These are phyloP conservation scores for Malurus alboscapulatus DNA, from an alignment of 2,113 vertebrate genomes.

Conservation along the genomic window DNA sequence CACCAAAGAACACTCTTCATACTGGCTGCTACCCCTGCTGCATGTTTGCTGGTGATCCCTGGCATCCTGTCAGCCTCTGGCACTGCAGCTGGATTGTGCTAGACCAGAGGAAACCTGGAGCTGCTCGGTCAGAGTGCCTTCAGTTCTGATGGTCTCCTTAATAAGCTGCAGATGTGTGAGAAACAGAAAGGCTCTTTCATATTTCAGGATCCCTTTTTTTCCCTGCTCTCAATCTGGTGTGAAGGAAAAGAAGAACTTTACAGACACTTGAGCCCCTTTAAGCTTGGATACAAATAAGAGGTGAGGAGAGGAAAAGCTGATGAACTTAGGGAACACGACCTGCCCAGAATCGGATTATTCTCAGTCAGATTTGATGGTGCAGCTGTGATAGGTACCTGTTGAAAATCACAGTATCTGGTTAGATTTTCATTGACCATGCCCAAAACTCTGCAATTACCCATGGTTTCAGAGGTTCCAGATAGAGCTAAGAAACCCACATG, in stretches of 20 bases:
- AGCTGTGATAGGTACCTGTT: background rate
- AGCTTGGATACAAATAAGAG: background rate
- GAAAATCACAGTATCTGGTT: background rate
- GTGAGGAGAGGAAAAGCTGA: background rate
- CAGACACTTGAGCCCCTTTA: background rate
- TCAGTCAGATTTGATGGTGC: background rate
- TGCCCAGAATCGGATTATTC: background rate
- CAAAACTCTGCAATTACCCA: background rate
- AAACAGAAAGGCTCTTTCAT: slow-evolving; percentile 62
- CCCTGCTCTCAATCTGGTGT: background rate
- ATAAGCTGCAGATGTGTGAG: slow-evolving; percentile 65
- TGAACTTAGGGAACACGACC: background rate
- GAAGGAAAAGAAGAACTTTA: background rate
- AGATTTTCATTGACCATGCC: background rate
- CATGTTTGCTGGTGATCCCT: background rate
- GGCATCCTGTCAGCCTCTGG: background rate
- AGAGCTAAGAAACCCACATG: background rate
- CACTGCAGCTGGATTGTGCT: background rate
- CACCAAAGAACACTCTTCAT: background rate
- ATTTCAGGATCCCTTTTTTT: slow-evolving; percentile 1
- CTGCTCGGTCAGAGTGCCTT: slow-evolving; percentile 19
- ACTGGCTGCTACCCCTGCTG: background rate
- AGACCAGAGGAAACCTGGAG: slow-evolving; percentile 17
- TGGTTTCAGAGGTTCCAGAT: background rate
- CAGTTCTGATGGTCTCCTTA: slow-evolving; percentile 22